Conservation (phyloP, 2,888 invertebrate species). For the Drosophila infuscata region DNA sequence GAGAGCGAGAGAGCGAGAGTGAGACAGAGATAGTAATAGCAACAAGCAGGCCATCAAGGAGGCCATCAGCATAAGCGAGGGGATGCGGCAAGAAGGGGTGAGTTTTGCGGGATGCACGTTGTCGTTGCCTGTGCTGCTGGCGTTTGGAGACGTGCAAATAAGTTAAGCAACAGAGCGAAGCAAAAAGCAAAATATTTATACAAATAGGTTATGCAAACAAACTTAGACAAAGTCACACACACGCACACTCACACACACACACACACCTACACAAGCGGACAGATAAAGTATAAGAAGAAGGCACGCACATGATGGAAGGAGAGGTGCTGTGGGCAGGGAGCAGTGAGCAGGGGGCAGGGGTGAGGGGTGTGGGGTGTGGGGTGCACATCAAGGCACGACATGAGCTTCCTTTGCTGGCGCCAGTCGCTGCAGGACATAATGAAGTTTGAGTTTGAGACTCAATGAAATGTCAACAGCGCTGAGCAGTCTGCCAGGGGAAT, state of each 20-base stretch:
- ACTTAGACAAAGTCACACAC: constrained; percentile 72
- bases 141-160: constrained; percentile 66
- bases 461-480: constrained; percentile 79
- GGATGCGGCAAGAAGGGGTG: constrained; percentile 7
- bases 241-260: constrained; percentile 5
- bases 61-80: constrained; percentile 19
- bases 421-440: constrained; percentile 79
- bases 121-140: constrained; percentile 32
- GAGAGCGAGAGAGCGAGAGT: constrained; percentile 4
- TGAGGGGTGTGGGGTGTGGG: not conserved
- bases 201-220: constrained; percentile 82
- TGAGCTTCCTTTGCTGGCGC: constrained; percentile 66
- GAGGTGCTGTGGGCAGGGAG: not conserved
- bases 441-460: constrained; percentile 80
- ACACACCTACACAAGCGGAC: constrained; percentile 8
- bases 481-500: constrained; percentile 25
- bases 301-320: constrained; percentile 16
- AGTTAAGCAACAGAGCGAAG: constrained; percentile 73
- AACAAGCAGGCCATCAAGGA: constrained; percentile 32
- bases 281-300: constrained; percentile 35
- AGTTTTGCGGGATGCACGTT: constrained; percentile 12
- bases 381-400: constrained; percentile 52
- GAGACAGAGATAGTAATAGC: constrained; percentile 23
- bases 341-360: not conserved
- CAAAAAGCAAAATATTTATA: constrained; percentile 80